phyloP scores from a whole-genome alignment of 2,797 vertebrate species.

The Mormyrops attenuatus region DNA sequence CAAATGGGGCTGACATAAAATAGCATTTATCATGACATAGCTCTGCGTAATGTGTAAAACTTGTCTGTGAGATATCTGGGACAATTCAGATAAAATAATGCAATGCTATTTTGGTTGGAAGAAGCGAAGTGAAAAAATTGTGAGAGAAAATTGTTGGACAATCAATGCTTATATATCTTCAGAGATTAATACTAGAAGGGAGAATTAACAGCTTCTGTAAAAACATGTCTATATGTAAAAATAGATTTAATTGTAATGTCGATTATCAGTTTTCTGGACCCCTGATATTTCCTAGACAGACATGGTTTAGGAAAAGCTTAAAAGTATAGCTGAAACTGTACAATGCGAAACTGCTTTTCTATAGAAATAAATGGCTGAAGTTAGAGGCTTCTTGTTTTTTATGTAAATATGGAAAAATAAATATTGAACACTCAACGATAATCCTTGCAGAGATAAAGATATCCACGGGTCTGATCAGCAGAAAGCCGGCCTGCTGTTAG shows the following conservation, averaged over 20 bases:
- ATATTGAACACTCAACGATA: neutral
- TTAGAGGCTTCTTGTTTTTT: neutral
- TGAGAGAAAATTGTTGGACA: neutral
- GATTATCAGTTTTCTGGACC: neutral
- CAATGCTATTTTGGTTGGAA: neutral
- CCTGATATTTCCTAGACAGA: neutral
- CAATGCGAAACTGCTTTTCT: neutral
- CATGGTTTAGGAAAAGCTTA: neutral
- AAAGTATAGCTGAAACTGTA: neutral
- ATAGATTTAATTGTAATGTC: neutral
- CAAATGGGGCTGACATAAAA: neutral
- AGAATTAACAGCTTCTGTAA: neutral
- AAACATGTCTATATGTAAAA: neutral
- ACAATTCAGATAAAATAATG: neutral
- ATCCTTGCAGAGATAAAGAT: neutral
- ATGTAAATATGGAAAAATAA: neutral
- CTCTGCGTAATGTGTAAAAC: neutral
- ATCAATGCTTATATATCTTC: neutral
- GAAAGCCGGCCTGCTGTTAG: neutral
- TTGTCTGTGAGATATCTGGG: neutral
- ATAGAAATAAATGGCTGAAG: neutral
- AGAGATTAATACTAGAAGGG: neutral
- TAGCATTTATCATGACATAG: neutral
- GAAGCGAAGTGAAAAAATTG: neutral
- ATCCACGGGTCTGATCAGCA: neutral